A percentile compares a stretch with the other conserved stretches of the same genome.
These are phyloP conservation scores for Hylomyscus alleni DNA, from an alignment of 2,797 vertebrate species.

Conservation along the genomic window DNA sequence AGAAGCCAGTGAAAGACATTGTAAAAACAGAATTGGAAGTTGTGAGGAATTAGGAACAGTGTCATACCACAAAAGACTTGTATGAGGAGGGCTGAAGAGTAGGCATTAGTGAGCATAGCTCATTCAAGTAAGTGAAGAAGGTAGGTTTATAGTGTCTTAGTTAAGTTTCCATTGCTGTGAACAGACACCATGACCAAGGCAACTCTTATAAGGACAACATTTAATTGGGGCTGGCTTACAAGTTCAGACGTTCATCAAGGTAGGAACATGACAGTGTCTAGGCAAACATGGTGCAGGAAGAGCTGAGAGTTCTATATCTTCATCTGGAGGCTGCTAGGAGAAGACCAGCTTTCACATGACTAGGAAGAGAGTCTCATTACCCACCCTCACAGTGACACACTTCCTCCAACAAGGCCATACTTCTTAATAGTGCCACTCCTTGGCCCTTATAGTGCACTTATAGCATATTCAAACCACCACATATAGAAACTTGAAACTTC, in stretches of 20 bases:
- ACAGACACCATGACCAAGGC: not conserved
- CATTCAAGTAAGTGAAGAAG: not conserved
- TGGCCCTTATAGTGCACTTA: too few species aligned
- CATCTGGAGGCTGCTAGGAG: too few species aligned
- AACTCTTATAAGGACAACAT: not conserved
- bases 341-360: too few species aligned
- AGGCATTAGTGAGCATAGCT: not conserved
- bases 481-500: slow-evolving; percentile 33
- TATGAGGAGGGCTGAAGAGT: not conserved
- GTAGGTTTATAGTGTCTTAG: not conserved
- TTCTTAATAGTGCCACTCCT: too few species aligned
- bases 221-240: too few species aligned
- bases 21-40: not conserved
- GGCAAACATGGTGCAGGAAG: too few species aligned
- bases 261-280: too few species aligned
- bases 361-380: too few species aligned
- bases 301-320: too few species aligned
- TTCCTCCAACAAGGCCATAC: not conserved
- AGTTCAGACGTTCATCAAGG: too few species aligned
- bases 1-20: not conserved
- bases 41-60: not conserved
- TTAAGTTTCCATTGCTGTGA: not conserved
- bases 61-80: too few species aligned
- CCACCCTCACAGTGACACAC: not conserved
- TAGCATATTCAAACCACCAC: too few species aligned